phyloP scores from a whole-genome alignment of 2,888 invertebrate species.

The Hydrotaea cyrtoneurina region DNA sequence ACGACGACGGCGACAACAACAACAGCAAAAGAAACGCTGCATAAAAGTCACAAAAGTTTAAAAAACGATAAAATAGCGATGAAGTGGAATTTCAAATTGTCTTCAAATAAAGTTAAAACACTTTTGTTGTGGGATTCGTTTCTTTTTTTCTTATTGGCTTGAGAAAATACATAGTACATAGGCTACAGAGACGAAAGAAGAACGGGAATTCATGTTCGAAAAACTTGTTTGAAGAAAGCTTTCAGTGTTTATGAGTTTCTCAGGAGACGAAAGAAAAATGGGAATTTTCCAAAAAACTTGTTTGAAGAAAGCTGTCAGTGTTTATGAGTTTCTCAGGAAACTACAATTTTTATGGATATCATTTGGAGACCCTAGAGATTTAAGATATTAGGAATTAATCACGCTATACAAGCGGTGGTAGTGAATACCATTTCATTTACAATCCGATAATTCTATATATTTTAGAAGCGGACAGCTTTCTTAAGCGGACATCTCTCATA shows the following conservation, averaged over 20 bases:
- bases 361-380: too few relatives aligned
- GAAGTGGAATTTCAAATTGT: slow-evolving; percentile 42
- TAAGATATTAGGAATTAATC: too few relatives aligned
- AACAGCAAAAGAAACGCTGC: not conserved
- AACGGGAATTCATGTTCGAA: not conserved
- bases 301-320: not conserved
- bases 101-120: slow-evolving; percentile 4
- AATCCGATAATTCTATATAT: too few relatives aligned
- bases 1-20: not conserved
- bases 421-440: too few relatives aligned
- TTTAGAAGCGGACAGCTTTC: too few relatives aligned
- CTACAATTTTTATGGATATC: too few relatives aligned
- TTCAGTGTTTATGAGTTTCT: too few relatives aligned
- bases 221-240: not conserved
- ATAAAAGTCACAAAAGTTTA: slow-evolving; percentile 15
- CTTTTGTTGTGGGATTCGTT: slow-evolving; percentile 12
- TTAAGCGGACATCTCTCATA: too few relatives aligned
- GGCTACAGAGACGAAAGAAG: not conserved
- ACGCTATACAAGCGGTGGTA: too few relatives aligned
- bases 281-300: not conserved
- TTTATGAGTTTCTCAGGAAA: too few relatives aligned
- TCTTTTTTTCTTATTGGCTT: not conserved
- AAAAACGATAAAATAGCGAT: slow-evolving; percentile 31
- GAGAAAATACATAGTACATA: not conserved
- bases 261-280: not conserved